Conservation (phyloP, 2,797 vertebrate genomes). For the Ptychobarbus kaznakovi region DNA sequence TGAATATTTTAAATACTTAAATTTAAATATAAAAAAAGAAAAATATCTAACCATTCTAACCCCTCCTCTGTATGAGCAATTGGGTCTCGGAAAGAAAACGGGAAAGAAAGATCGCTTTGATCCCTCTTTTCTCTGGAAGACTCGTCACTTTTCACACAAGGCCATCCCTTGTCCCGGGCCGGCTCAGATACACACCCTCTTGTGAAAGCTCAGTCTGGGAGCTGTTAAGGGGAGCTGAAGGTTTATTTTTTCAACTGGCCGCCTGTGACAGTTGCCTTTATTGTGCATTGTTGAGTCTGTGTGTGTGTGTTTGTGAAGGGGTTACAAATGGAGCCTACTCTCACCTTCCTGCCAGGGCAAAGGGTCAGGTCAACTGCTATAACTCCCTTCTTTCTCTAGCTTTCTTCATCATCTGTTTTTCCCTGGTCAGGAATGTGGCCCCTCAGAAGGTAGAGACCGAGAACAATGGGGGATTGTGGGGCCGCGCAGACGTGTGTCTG, state of each 20-base stretch:
- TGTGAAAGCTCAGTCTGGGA: slow-evolving; percentile 73
- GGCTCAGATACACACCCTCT: slow-evolving; percentile 70
- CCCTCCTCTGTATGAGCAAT: slow-evolving; percentile 1
- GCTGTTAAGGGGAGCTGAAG: slow-evolving; percentile 81
- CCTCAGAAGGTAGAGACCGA: slow-evolving; percentile 81
- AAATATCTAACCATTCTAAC: not conserved
- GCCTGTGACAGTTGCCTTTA: slow-evolving; percentile 90
- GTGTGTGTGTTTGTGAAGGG: slow-evolving; percentile 69
- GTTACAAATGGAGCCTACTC: slow-evolving; percentile 87
- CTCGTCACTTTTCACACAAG: slow-evolving; percentile 83
- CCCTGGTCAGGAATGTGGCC: slow-evolving; percentile 83
- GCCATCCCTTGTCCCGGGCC: slow-evolving; percentile 86
- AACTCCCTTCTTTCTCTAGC: slow-evolving; percentile 55
- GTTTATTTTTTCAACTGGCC: slow-evolving; percentile 86
- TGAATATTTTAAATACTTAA: not conserved
- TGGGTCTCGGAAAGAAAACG: not conserved
- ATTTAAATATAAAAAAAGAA: not conserved
- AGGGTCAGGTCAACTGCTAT: slow-evolving; percentile 75
- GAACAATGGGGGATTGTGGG: slow-evolving; percentile 83
- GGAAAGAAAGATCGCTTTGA: slow-evolving; percentile 68
- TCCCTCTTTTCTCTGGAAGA: slow-evolving; percentile 75
- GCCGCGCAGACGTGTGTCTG: slow-evolving; percentile 40
- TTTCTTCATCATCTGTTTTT: slow-evolving; percentile 77
- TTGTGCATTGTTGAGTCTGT: slow-evolving; percentile 88
- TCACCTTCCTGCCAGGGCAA: slow-evolving; percentile 84